A percentile compares a stretch with the other conserved stretches of the same genome.
Evolutionary conservation across 2,797 vertebrate species (phyloP).

Genomic region (Salmo trutta): DNA sequence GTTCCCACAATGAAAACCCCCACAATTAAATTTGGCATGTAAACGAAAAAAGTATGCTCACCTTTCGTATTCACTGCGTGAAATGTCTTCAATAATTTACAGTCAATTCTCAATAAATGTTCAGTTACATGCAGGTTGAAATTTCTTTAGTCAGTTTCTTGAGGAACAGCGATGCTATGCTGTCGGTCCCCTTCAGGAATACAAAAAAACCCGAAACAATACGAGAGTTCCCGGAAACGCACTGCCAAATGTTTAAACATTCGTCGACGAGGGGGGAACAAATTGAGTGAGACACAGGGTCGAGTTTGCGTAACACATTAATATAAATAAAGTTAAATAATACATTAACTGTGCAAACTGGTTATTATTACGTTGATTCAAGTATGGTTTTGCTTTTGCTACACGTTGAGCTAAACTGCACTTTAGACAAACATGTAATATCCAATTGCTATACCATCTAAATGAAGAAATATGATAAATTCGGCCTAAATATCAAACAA

Average conservation of each 20-base stretch:
- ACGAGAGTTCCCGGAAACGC: slow-evolving; percentile 72
- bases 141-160: slow-evolving; percentile 52
- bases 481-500: not conserved
- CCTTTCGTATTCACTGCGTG: slow-evolving; percentile 43
- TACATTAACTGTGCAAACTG: not conserved
- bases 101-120: not conserved
- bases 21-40: not conserved
- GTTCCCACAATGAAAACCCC: not conserved
- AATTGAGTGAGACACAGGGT: slow-evolving; percentile 8
- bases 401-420: not conserved
- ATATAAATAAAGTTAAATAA: not conserved
- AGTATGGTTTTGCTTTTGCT: not conserved
- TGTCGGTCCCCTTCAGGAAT: slow-evolving; percentile 32
- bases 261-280: not conserved
- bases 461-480: not conserved
- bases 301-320: not conserved
- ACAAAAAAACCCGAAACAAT: slow-evolving; percentile 33
- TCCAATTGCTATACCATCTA: not conserved
- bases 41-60: slow-evolving; percentile 44
- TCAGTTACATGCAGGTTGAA: slow-evolving; percentile 25
- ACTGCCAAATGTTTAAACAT: slow-evolving; percentile 4
- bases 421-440: not conserved
- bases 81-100: slow-evolving; percentile 27
- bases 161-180: slow-evolving; percentile 43
- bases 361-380: not conserved